These are phyloP conservation scores for Zaprionus nigranus DNA, from an alignment of 1,140 invertebrate genomes.

Conservation along the genomic window DNA sequence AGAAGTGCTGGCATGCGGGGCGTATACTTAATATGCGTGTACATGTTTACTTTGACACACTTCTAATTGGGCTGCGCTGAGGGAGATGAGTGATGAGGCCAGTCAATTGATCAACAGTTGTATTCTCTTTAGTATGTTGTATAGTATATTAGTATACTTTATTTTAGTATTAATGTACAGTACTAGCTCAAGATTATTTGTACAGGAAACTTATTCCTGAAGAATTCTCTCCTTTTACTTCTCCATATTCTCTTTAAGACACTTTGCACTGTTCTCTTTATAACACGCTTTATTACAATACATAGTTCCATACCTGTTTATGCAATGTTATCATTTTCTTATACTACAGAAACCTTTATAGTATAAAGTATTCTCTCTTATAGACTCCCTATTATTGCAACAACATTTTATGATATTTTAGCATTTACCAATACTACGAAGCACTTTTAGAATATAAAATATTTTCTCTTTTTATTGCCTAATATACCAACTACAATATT, in stretches of 20 bases:
- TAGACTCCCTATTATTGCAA: no score
- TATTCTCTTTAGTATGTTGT: no score
- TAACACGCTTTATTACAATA: neutral
- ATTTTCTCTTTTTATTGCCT: no score
- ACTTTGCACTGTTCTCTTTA: neutral
- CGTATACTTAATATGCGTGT: constrained; percentile 62
- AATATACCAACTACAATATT: no score
- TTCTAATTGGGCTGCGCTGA: constrained; percentile 61
- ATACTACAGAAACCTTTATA: neutral
- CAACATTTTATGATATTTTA: neutral
- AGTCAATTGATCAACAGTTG: neutral
- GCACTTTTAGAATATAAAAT: neutral
- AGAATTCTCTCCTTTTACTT: neutral
- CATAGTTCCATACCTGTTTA: neutral
- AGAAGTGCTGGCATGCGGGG: constrained; percentile 48
- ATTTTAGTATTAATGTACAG: no score
- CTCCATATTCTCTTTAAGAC: neutral
- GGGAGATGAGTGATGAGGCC: neutral
- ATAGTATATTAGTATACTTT: no score
- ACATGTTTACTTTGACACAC: constrained; percentile 76
- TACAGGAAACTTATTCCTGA: neutral
- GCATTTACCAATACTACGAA: constrained; percentile 11
- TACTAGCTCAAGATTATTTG: neutral
- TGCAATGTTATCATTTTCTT: neutral
- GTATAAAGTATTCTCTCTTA: neutral